Evolutionary conservation across 2,888 invertebrate genomes (phyloP).

Genomic region (Neria commutata): DNA sequence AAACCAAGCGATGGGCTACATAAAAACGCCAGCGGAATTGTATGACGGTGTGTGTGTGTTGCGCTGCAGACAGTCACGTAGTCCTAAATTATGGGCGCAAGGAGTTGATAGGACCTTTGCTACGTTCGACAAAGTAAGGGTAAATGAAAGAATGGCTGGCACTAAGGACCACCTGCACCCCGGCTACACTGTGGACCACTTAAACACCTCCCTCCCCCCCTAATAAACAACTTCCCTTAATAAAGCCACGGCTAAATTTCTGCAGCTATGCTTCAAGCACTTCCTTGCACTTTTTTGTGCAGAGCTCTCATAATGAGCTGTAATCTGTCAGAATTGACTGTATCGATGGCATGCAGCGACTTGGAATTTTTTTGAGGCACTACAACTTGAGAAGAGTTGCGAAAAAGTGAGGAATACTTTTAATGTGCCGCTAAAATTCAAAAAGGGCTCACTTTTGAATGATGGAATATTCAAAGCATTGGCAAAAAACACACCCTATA

Average conservation of each 20-base stretch:
- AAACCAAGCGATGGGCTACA: constrained; percentile 1
- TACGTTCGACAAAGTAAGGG: constrained; percentile 7
- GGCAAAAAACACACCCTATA: too few relatives aligned
- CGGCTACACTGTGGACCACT: too few relatives aligned
- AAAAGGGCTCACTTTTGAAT: too few relatives aligned
- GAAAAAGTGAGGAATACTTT: too few relatives aligned
- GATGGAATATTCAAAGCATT: too few relatives aligned
- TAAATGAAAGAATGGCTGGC: constrained; percentile 14
- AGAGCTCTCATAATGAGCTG: constrained; percentile 58
- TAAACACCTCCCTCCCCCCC: neutral
- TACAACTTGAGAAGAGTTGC: too few relatives aligned
- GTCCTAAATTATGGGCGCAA: too few relatives aligned
- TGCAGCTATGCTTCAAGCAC: constrained; percentile 19
- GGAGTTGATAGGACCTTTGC: too few relatives aligned
- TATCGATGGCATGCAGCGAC: constrained; percentile 42
- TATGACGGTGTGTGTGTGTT: too few relatives aligned
- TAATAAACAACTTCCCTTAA: constrained; percentile 34
- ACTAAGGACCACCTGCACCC: too few relatives aligned
- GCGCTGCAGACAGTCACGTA: constrained; percentile 1
- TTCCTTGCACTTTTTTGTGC: constrained; percentile 44
- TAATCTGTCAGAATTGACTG: constrained; percentile 59
- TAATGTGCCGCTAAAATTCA: too few relatives aligned
- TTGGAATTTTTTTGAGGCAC: too few relatives aligned
- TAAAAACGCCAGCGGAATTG: neutral
- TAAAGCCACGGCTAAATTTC: constrained; percentile 2